Evolutionary conservation across 2,888 invertebrate genomes (phyloP).

Genomic region (Sinotaia quadrata): DNA sequence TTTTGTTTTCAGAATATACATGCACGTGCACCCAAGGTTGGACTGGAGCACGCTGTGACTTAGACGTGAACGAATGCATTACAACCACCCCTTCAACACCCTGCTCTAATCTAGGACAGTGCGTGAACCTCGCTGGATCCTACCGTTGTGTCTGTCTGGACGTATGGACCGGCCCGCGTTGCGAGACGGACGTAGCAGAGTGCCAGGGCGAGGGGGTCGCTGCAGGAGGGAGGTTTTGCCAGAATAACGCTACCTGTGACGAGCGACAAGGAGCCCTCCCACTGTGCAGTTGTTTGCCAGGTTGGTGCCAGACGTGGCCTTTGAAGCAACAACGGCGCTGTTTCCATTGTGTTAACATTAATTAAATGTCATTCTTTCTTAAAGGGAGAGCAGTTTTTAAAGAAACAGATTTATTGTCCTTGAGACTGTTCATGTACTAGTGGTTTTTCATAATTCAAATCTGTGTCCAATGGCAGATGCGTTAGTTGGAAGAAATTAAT

Average conservation of each 20-base stretch:
- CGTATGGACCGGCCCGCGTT: constrained; percentile 53
- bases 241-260: constrained; percentile 89
- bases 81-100: constrained; percentile 18
- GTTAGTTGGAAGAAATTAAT: too few species aligned
- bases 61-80: constrained; percentile 84
- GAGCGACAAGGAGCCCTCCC: constrained; percentile 38
- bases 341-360: too few species aligned
- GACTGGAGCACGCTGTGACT: constrained; percentile 83
- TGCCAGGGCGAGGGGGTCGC: constrained; percentile 76
- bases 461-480: too few species aligned
- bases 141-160: constrained; percentile 73
- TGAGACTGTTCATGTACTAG: too few species aligned
- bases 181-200: constrained; percentile 81
- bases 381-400: too few species aligned
- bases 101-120: constrained; percentile 76
- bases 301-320: neutral
- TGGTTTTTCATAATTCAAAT: too few species aligned
- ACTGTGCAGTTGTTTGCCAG: constrained; percentile 21
- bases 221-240: constrained; percentile 76
- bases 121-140: constrained; percentile 86
- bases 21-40: constrained; percentile 71
- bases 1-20: constrained; percentile 27
- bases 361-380: too few species aligned
- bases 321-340: too few species aligned
- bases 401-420: too few species aligned